Conservation (phyloP, 1,140 invertebrate species). For the Akabosia matsudoensis region DNA sequence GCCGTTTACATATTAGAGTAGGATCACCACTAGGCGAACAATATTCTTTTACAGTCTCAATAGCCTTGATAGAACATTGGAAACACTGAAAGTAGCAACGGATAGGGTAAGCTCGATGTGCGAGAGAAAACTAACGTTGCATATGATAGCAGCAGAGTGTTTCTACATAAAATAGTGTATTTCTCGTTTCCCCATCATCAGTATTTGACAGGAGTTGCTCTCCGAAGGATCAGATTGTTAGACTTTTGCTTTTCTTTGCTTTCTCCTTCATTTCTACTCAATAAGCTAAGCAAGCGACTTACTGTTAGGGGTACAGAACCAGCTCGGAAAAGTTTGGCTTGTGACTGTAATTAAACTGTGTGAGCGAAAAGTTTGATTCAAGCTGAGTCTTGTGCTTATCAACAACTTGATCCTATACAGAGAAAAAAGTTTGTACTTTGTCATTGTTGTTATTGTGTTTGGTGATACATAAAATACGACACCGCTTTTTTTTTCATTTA, state of each 20-base stretch:
- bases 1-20: too few species aligned
- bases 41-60: too few species aligned
- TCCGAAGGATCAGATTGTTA: conserved; percentile 6
- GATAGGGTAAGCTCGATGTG: too few species aligned
- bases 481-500: not conserved
- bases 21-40: too few species aligned
- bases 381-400: not conserved
- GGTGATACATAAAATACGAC: not conserved
- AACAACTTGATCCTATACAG: not conserved
- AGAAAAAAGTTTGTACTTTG: not conserved
- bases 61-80: too few species aligned
- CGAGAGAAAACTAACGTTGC: not conserved
- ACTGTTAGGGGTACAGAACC: not conserved
- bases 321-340: not conserved
- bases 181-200: conserved; percentile 17
- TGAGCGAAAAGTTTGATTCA: not conserved
- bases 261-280: not conserved
- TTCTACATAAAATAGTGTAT: conserved; percentile 14
- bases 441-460: not conserved
- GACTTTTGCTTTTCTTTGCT: not conserved
- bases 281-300: not conserved
- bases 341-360: not conserved
- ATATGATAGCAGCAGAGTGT: not conserved
- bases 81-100: too few species aligned
- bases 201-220: conserved; percentile 21